phyloP scores from a whole-genome alignment of 2,888 invertebrate genomes.

The Mystacides longicornis region DNA sequence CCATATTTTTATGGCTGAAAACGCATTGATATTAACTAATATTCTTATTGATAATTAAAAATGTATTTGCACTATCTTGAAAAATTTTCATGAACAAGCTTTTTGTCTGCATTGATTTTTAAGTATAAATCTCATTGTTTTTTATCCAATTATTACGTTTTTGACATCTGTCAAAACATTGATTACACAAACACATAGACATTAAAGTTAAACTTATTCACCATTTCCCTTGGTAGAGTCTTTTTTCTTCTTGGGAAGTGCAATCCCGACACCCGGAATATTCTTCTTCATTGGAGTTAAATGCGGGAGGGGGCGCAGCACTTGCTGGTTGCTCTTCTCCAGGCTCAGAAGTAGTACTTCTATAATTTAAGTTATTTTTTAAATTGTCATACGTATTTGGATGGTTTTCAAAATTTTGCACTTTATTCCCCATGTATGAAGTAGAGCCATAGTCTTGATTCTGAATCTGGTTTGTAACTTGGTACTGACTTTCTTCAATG shows the following conservation, averaged over 20 bases:
- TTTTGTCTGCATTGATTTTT: too few relatives aligned
- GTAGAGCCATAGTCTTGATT: not conserved
- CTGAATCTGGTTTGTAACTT: not conserved
- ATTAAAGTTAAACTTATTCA: too few relatives aligned
- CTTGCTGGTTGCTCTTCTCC: too few relatives aligned
- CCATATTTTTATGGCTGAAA: too few relatives aligned
- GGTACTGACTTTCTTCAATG: not conserved
- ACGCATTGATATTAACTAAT: too few relatives aligned
- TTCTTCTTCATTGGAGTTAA: not conserved
- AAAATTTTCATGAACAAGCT: too few relatives aligned
- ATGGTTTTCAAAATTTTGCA: constrained; percentile 4
- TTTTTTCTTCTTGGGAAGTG: constrained; percentile 11
- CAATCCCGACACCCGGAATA: constrained; percentile 9
- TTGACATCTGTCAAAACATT: too few relatives aligned
- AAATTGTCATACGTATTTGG: not conserved
- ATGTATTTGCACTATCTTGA: too few relatives aligned
- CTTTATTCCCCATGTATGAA: not conserved
- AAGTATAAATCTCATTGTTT: too few relatives aligned
- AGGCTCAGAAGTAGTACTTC: constrained; percentile 1
- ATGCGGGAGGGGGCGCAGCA: not conserved
- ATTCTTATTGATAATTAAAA: too few relatives aligned
- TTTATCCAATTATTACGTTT: too few relatives aligned
- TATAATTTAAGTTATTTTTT: constrained; percentile 1
- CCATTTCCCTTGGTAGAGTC: constrained; percentile 15
- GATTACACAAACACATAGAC: too few relatives aligned